Conservation (phyloP, 2,888 invertebrate species). For the Acanthococcus lagerstroemiae region DNA sequence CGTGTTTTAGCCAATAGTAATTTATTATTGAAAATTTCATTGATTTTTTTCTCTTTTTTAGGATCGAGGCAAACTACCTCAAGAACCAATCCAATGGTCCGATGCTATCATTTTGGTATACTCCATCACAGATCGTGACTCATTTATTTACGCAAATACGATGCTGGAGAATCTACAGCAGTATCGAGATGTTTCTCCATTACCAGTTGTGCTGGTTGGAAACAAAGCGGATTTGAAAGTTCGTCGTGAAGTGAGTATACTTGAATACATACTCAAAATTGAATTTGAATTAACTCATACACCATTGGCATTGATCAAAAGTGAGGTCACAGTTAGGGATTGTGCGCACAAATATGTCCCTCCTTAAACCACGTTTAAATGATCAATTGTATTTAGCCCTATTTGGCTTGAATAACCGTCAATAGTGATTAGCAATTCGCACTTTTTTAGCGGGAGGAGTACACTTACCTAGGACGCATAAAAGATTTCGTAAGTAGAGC, state of each 20-base stretch:
- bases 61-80: constrained; percentile 42
- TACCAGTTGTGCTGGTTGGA: constrained; percentile 58
- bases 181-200: constrained; percentile 45
- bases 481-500: no score
- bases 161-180: constrained; percentile 52
- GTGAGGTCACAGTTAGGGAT: no score
- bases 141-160: constrained; percentile 59
- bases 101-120: constrained; percentile 69
- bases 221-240: constrained; percentile 74
- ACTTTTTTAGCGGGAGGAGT: no score
- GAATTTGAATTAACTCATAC: no score
- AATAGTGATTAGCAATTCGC: no score
- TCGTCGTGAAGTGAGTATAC: constrained; percentile 55
- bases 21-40: background rate
- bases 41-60: background rate
- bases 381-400: no score
- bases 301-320: no score
- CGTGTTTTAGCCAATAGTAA: background rate
- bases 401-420: no score
- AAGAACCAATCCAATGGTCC: constrained; percentile 61
- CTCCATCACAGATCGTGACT: constrained; percentile 61
- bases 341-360: no score
- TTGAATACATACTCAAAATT: background rate
- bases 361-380: no score
- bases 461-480: no score